Percentiles rank a stretch among this genome's conserved stretches.
Conservation (phyloP, 2,888 invertebrate genomes). For the Dolichopus griseipennis region DNA sequence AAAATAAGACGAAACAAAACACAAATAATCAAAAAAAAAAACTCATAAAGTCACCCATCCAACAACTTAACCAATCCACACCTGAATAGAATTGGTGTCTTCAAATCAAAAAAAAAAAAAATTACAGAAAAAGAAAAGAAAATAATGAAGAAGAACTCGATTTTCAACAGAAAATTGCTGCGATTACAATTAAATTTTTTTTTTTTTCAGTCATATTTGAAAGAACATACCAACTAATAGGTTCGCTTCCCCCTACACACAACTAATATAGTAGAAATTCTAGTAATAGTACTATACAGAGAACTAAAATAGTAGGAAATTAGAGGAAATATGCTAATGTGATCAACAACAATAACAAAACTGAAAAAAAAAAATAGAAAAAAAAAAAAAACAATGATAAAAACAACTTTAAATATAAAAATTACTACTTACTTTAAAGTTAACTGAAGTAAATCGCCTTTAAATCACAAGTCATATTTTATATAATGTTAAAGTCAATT, state of each 20-base stretch:
- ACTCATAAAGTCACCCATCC: conserved; percentile 1
- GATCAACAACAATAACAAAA: not conserved
- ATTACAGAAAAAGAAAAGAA: too few relatives aligned
- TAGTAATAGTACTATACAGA: not conserved
- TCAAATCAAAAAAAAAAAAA: too few relatives aligned
- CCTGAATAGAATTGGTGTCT: not conserved
- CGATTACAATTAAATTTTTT: not conserved
- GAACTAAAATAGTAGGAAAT: not conserved
- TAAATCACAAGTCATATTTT: not conserved
- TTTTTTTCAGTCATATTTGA: too few relatives aligned
- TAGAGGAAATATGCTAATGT: conserved; percentile 3
- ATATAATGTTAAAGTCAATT: too few relatives aligned
- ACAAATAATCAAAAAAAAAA: not conserved
- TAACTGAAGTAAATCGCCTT: conserved; percentile 1
- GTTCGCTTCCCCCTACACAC: not conserved
- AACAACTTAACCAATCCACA: not conserved
- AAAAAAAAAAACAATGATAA: too few relatives aligned
- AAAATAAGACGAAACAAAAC: not conserved
- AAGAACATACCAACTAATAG: not conserved
- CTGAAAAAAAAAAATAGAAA: too few relatives aligned
- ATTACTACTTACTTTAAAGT: not conserved
- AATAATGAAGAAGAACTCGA: too few relatives aligned
- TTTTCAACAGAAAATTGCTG: not conserved
- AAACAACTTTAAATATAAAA: not conserved
- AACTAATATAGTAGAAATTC: too few relatives aligned